Conservation (phyloP, 2,113 vertebrate species). For the Calidris pugnax region DNA sequence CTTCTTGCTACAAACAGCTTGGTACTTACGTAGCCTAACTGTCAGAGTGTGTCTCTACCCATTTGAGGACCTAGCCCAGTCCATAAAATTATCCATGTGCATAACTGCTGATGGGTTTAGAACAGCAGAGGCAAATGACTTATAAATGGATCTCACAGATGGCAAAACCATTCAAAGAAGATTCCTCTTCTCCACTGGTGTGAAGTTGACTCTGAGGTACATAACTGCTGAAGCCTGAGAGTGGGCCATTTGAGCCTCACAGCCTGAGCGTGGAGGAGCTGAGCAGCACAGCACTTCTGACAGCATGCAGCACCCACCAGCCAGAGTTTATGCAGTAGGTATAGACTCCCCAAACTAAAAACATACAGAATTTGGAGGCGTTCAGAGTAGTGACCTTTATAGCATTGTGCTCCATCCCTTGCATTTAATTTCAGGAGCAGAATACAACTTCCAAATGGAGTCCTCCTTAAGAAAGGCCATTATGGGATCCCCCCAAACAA, state of each 20-base stretch:
- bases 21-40: background rate
- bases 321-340: background rate
- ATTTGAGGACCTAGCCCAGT: conserved; percentile 4
- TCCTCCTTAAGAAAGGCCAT: background rate
- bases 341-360: background rate
- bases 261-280: fast-evolving
- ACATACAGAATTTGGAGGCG: background rate
- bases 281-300: fast-evolving
- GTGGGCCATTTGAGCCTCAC: background rate
- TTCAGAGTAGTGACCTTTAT: background rate
- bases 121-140: conserved; percentile 47
- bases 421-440: background rate
- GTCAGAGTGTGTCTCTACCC: background rate
- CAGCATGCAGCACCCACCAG: background rate
- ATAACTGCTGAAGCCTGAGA: background rate
- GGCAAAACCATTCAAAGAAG: background rate
- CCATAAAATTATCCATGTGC: conserved; percentile 35
- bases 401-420: background rate
- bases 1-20: background rate
- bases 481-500: background rate
- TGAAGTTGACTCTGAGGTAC: conserved; percentile 12
- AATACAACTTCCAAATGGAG: background rate
- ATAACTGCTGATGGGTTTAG: conserved; percentile 13
- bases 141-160: conserved; percentile 46
- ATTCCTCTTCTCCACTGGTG: background rate